Base-by-base conservation (phyloP, 2,113 vertebrate genomes). In the Burhinus oedicnemus region DNA sequence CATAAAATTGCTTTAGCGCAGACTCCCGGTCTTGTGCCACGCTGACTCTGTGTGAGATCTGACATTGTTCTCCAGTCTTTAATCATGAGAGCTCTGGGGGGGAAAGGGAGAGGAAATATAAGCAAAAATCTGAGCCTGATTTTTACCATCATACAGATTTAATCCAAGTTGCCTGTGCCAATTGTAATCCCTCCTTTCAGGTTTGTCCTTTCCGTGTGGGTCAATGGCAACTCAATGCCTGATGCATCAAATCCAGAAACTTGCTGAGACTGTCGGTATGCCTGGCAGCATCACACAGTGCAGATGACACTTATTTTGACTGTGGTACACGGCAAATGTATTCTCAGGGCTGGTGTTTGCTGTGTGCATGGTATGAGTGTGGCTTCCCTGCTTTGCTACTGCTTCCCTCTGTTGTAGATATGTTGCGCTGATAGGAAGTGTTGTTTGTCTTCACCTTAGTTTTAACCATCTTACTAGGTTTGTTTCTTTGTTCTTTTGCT, bases 231-330 rank as follows among this genome's bases (percentile, higher is more conserved):
- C 93, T 95, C 87, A 92, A 5, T 78, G 79, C 82, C 89, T 96
- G 96, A 96, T 96, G 58, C 86, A 81, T 96, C 83, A 97, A 94
- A 97, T 95, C 76, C 69, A 91, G 90, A 97, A 94, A 97, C 54
- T 97, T 97, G 92, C 95, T 97, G 97, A 97, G 86, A 55, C 75
- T 2, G 8, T 78, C 72, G 88, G 66, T 97, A 86, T 93, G 79
- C 58, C 90, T 96, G 95, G 86, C 92, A 97, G 86, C 69, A 80
- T 77, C 83, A 66, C 81, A 85, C 1, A 12, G 57, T 65, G 87
- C 94, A 90, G 64, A 94, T 81, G 52, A 82, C 77, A 72, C 17
- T 97, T 93, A 87, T 29, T 91, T 80, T 90, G 62, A 76, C 52
- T 69, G 94, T 66, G 91, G 52, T 75, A 83, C 58, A 38, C 51